Conservation (phyloP, 2,113 vertebrate genomes). For the Platycercus adscitus region DNA sequence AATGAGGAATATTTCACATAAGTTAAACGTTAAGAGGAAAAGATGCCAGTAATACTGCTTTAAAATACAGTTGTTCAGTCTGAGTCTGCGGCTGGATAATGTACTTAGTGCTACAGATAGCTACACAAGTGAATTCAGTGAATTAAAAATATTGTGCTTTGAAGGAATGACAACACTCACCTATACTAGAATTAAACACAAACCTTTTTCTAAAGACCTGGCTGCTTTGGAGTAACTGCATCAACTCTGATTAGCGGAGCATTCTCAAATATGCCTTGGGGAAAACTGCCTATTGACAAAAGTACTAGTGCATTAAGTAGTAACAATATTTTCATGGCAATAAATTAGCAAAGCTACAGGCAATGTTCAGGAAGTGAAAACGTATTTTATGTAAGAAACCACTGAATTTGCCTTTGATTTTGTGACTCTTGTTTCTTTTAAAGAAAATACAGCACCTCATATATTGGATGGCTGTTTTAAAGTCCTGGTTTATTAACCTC, state of each 20-base stretch:
- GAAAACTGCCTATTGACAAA: constrained; percentile 73
- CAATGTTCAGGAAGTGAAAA: constrained; percentile 60
- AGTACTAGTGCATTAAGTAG: constrained; percentile 67
- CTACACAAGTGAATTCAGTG: background rate
- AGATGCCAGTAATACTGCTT: background rate
- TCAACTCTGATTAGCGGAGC: constrained; percentile 51
- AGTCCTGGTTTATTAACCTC: background rate
- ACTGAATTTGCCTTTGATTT: constrained; percentile 9
- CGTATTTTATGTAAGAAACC: constrained; percentile 46
- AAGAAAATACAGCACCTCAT: background rate
- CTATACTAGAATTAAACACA: constrained; percentile 23
- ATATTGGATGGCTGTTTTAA: background rate
- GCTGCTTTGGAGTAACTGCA: constrained; percentile 56
- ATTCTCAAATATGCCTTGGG: constrained; percentile 58
- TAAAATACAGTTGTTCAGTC: background rate
- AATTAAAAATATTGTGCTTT: constrained; percentile 54
- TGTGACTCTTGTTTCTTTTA: background rate
- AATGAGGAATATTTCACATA: background rate
- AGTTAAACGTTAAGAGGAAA: background rate
- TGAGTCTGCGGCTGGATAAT: background rate
- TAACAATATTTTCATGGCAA: constrained; percentile 72
- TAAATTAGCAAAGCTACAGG: constrained; percentile 67
- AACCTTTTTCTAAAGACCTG: constrained; percentile 46
- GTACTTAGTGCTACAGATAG: background rate
- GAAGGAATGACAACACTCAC: constrained; percentile 35